Evolutionary conservation across 2,797 vertebrate genomes (phyloP).

Genomic region (Protosalanx chinensis): DNA sequence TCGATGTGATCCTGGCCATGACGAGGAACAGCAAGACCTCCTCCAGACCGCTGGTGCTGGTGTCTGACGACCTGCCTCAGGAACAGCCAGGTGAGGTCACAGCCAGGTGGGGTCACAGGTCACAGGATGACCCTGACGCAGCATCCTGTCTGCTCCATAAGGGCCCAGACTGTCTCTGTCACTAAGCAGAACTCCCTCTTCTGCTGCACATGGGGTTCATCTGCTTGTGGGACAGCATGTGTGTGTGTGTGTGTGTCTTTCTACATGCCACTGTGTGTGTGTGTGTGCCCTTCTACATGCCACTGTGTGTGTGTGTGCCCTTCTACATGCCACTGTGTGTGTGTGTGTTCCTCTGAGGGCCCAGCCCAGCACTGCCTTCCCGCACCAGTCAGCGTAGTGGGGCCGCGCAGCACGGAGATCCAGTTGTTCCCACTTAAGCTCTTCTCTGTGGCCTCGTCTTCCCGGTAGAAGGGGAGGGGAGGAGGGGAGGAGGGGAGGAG

Average conservation of each 20-base stretch:
- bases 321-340: neutral
- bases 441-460: conserved; percentile 58
- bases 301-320: conserved; percentile 13
- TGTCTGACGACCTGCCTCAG: conserved; percentile 48
- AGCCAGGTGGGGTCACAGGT: too few species aligned
- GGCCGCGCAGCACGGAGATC: conserved; percentile 55
- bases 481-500: conserved; percentile 22
- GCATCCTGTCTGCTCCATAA: conserved; percentile 18
- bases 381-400: conserved; percentile 41
- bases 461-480: conserved; percentile 38
- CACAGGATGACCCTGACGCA: conserved; percentile 25
- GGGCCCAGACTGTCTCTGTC: conserved; percentile 35
- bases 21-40: conserved; percentile 83
- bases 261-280: conserved; percentile 6
- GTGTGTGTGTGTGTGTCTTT: conserved; percentile 9
- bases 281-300: conserved; percentile 5
- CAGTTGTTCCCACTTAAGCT: conserved; percentile 75
- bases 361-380: conserved; percentile 36
- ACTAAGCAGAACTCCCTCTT: conserved; percentile 44
- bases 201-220: conserved; percentile 59
- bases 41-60: conserved; percentile 82
- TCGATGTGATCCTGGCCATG: conserved; percentile 80
- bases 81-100: conserved; percentile 27
- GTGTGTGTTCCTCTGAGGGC: conserved; percentile 34
- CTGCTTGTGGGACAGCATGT: conserved; percentile 26